Conservation (phyloP, 2,888 invertebrate genomes). For the Brenthis ino region DNA sequence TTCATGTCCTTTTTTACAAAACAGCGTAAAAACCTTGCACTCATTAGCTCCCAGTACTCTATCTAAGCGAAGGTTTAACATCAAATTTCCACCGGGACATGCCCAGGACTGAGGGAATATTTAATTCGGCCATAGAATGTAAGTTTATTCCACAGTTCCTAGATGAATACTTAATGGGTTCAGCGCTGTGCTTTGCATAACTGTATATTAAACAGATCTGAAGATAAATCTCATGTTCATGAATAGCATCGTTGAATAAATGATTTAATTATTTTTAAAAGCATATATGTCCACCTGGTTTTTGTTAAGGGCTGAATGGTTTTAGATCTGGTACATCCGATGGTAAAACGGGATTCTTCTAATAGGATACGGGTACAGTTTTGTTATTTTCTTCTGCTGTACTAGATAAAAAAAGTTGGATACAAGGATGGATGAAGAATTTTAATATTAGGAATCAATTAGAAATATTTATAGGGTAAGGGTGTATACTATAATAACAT, state of each 20-base stretch:
- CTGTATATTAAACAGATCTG: constrained; percentile 29
- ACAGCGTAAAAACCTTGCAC: too few relatives aligned
- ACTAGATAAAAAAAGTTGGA: too few relatives aligned
- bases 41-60: neutral
- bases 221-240: constrained; percentile 14
- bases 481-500: too few relatives aligned
- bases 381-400: too few relatives aligned
- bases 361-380: too few relatives aligned
- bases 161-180: constrained; percentile 31
- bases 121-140: constrained; percentile 27
- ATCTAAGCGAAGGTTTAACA: constrained; percentile 10
- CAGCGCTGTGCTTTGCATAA: constrained; percentile 32
- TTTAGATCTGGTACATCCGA: neutral
- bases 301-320: neutral
- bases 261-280: neutral
- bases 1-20: too few relatives aligned
- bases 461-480: too few relatives aligned
- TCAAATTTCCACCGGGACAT: constrained; percentile 21
- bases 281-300: neutral
- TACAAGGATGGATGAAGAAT: too few relatives aligned
- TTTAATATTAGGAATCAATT: too few relatives aligned
- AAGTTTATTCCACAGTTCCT: constrained; percentile 29
- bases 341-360: too few relatives aligned
- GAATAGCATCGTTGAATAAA: constrained; percentile 15
- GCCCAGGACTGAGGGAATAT: constrained; percentile 31